Evolutionary conservation across 2,797 vertebrate species (phyloP), one percentile per base, ranked within the genome.

Genomic region (Merluccius polli): DNA sequence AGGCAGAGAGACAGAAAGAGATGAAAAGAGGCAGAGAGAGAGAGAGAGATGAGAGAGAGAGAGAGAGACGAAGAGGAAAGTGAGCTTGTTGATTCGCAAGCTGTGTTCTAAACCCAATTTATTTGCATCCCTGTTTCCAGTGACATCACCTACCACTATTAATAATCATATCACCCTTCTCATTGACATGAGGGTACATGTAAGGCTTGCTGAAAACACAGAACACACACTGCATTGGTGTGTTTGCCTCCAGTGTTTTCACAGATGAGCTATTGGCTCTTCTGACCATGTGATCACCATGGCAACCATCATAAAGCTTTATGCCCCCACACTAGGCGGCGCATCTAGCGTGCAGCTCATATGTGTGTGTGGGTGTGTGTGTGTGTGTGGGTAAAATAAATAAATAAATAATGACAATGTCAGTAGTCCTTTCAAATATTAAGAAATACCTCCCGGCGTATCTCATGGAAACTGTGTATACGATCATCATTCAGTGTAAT

Each of bases 391-490:
- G 18, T 18, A 48, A 59, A n/a, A 24, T 1, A 52, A 52, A 21
- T 52, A 52, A 11, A 44, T 11, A 44, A 52, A 52, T n/a, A 52
- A 52, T 8, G n/a, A 24, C 24, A 63, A 63, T 27, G 24, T 63
- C n/a, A 27, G 59, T 10, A 24, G n/a, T 63, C 21, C 52, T 52
- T n/a, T n/a, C 8, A n/a, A 21, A 52, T 21, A 8, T 59, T 5
- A 59, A 75, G 73, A 69, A 82, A 84, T 73, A 70, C 73, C 76
- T 82, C 48, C 73, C 73, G 71, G 71, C 71, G 24, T 76, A 71
- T 3, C 38, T 83, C 71, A 72, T 87, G 85, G 83, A 88, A 90
- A 89, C 75, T 79, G 71, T 76, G 72, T 72, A 67, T 79, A 84
- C 85, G 78, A 85, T 86, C 41, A 0, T 81, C 73, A 69, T 81